Conservation (phyloP, 2,113 vertebrate genomes). For the Dicrurus megarhynchus region DNA sequence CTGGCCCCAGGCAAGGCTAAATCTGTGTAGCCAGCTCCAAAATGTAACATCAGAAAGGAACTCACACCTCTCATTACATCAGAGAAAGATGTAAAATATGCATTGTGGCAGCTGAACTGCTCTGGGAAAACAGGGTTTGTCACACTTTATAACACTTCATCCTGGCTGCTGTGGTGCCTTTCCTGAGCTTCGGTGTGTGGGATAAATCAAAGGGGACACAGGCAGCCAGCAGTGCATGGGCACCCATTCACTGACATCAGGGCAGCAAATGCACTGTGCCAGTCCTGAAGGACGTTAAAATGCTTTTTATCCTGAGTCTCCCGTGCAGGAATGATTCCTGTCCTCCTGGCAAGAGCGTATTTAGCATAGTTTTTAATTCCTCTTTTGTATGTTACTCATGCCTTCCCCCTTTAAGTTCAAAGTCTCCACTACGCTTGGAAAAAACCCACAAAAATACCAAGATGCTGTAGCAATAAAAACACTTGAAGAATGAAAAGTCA, state of each 20-base stretch:
- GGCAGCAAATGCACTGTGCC: not conserved
- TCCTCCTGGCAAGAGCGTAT: not conserved
- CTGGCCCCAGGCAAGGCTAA: conserved; percentile 9
- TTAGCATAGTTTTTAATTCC: not conserved
- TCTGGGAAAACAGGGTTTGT: conserved; percentile 33
- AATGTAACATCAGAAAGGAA: conserved; percentile 1
- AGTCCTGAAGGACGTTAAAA: not conserved
- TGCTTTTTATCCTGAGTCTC: not conserved
- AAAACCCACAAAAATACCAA: not conserved
- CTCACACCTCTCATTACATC: conserved; percentile 26
- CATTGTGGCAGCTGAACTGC: conserved; percentile 45
- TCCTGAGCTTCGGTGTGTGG: not conserved
- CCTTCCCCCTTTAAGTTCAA: not conserved
- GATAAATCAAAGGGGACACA: conserved; percentile 19
- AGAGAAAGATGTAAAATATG: conserved; percentile 29
- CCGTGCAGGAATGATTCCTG: not conserved
- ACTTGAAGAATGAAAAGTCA: not conserved
- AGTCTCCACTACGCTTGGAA: not conserved
- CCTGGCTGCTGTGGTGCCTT: not conserved
- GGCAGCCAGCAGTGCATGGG: not conserved
- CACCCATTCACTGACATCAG: not conserved
- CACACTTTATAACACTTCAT: not conserved
- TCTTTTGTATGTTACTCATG: not conserved
- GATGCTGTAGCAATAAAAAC: not conserved
- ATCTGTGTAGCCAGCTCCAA: not conserved